phyloP scores from a whole-genome alignment of 1,140 invertebrate species.

The Magallana ariakensis region DNA sequence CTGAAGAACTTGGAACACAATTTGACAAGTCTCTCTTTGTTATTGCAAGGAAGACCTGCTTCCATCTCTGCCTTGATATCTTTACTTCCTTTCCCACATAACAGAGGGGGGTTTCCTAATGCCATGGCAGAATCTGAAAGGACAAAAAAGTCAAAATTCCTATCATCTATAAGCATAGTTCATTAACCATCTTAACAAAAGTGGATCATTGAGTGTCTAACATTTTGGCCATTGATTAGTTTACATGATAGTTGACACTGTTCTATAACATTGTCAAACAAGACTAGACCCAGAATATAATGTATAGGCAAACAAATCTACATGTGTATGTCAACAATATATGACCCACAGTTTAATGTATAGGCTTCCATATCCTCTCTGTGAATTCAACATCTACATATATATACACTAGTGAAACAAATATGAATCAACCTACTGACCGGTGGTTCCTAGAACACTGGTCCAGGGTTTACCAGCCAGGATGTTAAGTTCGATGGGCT shows the following conservation, averaged over 20 bases:
- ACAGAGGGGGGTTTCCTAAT: constrained; percentile 61
- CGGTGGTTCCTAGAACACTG: constrained; percentile 73
- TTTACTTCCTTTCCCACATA: constrained; percentile 69
- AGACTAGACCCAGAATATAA: too few relatives aligned
- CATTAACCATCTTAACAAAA: too few relatives aligned
- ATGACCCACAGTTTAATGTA: too few relatives aligned
- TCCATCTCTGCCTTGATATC: constrained; percentile 64
- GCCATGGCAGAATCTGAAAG: constrained; percentile 68
- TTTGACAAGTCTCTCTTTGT: constrained; percentile 55
- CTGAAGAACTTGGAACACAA: constrained; percentile 74
- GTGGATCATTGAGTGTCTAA: too few relatives aligned
- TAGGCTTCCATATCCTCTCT: too few relatives aligned
- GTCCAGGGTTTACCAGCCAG: constrained; percentile 75
- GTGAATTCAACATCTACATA: too few relatives aligned
- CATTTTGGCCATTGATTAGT: too few relatives aligned
- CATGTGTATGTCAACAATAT: too few relatives aligned
- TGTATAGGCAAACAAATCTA: too few relatives aligned
- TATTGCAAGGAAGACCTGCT: constrained; percentile 47
- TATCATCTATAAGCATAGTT: too few relatives aligned
- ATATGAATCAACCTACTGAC: constrained; percentile 55
- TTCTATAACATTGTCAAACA: too few relatives aligned
- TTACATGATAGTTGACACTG: background rate
- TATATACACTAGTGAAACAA: too few relatives aligned
- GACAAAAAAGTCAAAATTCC: background rate
- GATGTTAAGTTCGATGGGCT: constrained; percentile 78